A percentile compares a stretch with the other conserved stretches of the same genome.
Conservation (phyloP, 1,140 invertebrate genomes). For the Ectropis grisescens region DNA sequence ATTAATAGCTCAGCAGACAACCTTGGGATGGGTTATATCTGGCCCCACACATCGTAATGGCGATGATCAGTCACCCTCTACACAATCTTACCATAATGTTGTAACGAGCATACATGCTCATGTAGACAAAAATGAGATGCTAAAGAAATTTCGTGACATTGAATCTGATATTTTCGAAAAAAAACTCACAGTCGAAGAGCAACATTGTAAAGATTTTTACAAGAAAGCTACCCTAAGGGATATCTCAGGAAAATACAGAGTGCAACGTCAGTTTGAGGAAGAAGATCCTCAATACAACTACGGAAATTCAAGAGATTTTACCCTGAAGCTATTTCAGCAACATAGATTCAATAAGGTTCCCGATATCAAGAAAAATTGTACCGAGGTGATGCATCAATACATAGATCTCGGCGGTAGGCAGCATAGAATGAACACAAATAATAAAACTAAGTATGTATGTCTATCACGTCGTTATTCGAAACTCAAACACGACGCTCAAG, state of each 20-base stretch:
- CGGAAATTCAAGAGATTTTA: slow-evolving; percentile 6
- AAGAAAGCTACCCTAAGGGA: slow-evolving; percentile 6
- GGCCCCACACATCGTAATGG: slow-evolving; percentile 4
- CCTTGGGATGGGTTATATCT: slow-evolving; percentile 13
- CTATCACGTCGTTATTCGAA: slow-evolving; percentile 2
- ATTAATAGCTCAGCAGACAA: slow-evolving; percentile 7
- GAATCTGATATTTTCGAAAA: slow-evolving; percentile 3
- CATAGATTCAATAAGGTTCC: slow-evolving; percentile 4
- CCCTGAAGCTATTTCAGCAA: slow-evolving; percentile 5
- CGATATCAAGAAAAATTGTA: slow-evolving; percentile 6
- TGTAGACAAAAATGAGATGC: slow-evolving; percentile 5
- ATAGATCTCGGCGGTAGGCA: slow-evolving; percentile 10
- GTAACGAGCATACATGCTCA: slow-evolving; percentile 2
- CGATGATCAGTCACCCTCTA: too few species aligned
- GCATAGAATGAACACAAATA: slow-evolving; percentile 3
- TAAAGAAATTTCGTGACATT: slow-evolving; percentile 14
- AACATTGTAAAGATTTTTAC: slow-evolving; percentile 9
- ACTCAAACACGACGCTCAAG: background rate
- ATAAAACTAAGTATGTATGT: slow-evolving; percentile 1
- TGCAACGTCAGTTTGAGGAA: slow-evolving; percentile 8
- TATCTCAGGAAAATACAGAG: slow-evolving; percentile 9
- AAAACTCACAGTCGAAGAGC: slow-evolving; percentile 8
- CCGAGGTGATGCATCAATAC: slow-evolving; percentile 11
- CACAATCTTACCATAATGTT: background rate
- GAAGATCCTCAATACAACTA: slow-evolving; percentile 5